phyloP scores from a whole-genome alignment of 92 coral and sea anemone species.

The Umimayanthus chanpuru region DNA sequence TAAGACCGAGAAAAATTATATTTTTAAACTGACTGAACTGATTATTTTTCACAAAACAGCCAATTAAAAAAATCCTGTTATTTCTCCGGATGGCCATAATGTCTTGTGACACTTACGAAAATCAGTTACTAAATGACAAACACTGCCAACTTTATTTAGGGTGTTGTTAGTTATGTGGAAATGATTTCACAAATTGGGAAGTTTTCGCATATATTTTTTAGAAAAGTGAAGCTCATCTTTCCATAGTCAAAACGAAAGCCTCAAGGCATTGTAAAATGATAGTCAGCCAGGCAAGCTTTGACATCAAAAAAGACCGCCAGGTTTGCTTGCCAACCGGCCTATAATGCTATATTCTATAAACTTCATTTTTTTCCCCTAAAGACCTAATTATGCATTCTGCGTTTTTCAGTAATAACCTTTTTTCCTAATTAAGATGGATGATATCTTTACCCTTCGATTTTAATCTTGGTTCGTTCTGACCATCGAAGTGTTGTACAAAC shows the following conservation, averaged over 20 bases:
- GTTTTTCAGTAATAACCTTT: neutral
- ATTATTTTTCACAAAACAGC: too few species aligned
- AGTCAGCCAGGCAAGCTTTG: neutral
- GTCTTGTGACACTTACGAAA: neutral
- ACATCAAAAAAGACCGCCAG: neutral
- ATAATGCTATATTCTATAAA: too few species aligned
- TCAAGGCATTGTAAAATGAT: neutral
- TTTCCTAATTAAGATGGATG: neutral
- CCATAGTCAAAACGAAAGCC: neutral
- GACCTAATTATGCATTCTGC: neutral
- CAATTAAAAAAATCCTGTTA: too few species aligned
- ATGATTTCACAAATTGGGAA: neutral
- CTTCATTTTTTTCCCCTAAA: too few species aligned
- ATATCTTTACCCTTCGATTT: neutral
- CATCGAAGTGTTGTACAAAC: neutral
- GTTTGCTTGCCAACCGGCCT: neutral
- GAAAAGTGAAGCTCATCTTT: neutral
- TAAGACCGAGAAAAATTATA: too few species aligned
- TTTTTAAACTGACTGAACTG: too few species aligned
- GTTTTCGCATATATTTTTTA: neutral
- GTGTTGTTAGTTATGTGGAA: neutral
- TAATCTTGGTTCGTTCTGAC: neutral
- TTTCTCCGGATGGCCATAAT: too few species aligned
- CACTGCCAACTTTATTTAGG: neutral
- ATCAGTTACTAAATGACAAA: neutral